Evolutionary conservation across 2,888 invertebrate genomes (phyloP).

Genomic region (Hyles lineata): DNA sequence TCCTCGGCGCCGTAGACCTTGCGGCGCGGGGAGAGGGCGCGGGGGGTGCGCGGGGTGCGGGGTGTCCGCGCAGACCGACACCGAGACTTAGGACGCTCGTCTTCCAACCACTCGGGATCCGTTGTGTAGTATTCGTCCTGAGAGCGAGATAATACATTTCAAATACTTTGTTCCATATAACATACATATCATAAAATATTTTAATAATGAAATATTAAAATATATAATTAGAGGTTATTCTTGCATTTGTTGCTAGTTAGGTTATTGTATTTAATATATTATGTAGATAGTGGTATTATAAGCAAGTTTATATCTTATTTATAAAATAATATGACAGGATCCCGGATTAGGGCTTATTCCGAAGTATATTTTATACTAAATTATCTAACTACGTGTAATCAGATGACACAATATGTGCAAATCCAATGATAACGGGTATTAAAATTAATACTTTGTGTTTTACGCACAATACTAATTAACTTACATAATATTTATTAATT

Average conservation of each 20-base stretch:
- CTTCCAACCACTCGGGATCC: slow-evolving; percentile 68
- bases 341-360: too few relatives aligned
- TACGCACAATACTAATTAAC: neutral
- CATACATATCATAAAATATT: too few relatives aligned
- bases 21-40: slow-evolving; percentile 60
- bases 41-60: slow-evolving; percentile 63
- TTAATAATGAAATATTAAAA: too few relatives aligned
- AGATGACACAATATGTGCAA: neutral
- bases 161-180: slow-evolving; percentile 25
- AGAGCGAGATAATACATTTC: slow-evolving; percentile 36
- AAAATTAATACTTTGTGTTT: neutral
- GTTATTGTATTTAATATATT: too few relatives aligned
- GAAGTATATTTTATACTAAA: neutral
- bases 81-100: slow-evolving; percentile 68
- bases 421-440: neutral
- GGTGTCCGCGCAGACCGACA: slow-evolving; percentile 69
- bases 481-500: neutral
- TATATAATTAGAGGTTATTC: too few relatives aligned
- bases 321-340: too few relatives aligned
- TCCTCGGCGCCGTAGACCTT: slow-evolving; percentile 54
- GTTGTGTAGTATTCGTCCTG: slow-evolving; percentile 71
- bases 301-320: too few relatives aligned
- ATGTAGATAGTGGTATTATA: too few relatives aligned
- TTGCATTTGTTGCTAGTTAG: too few relatives aligned
- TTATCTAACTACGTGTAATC: neutral